Evolutionary conservation across 1,140 invertebrate species (phyloP), one percentile per base, ranked within the genome.

Genomic region (Hycleus phaleratus): DNA sequence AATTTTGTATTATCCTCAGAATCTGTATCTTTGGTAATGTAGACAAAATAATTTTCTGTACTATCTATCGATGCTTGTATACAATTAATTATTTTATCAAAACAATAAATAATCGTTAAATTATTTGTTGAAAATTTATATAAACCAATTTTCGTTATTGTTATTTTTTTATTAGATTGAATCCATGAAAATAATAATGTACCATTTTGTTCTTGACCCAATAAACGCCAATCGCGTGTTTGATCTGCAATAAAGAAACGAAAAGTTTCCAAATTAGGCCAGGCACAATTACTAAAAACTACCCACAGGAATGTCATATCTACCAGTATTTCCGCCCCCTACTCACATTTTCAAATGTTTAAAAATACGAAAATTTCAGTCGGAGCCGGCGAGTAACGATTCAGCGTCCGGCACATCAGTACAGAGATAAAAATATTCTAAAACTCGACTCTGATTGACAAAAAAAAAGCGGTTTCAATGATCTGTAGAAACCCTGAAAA

Each of bases 61-160:
- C 39, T 79, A 71, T 90, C 90, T 3, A 89, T 78, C 6, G 85
- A 86, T n/a, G 87, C 87, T 76, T 91, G 88, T 52, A 90, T 82
- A 26, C 88, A 77, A 69, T 85, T 88, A 18, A 80, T 60, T 62
- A 81, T 75, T 26, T 80, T 75, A 7, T 79, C 65, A 71, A 88
- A 87, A 18, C 77, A 79, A 67, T 85, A 77, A 2, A 91, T 68
- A 26, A 81, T 75, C 65, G 82, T 69, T 12, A 85, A 71, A 26
- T 71, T 69, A 64, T 84, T 83, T 12, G 76, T 74, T 48, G 77
- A 76, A 48, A 81, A 79, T 47, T 71, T 74, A 49, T 80, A 81
- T 25, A 77, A 67, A 4, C 79, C 79, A 40, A 82, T 74, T 10
- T 65, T 55, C 44, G 75, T 79, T 38, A 72, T 55, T 12, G 77